Conservation (phyloP, 2,888 invertebrate species). For the Pandemis cinnamomeana region DNA sequence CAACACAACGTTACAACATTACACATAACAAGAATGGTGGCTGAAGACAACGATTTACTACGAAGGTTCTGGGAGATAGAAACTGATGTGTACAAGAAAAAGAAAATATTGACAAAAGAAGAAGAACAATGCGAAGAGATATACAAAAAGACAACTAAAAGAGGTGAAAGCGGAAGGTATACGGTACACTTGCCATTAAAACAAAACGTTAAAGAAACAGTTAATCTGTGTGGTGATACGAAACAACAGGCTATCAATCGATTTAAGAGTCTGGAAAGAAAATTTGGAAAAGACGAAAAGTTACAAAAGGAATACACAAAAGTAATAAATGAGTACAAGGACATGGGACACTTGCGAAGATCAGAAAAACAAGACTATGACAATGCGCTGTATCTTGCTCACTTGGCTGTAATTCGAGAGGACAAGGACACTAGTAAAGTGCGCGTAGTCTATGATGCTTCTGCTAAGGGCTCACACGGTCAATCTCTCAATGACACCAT, state of each 20-base stretch:
- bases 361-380: no score
- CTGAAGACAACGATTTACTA: conserved; percentile 44
- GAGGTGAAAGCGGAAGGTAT: conserved; percentile 5
- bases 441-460: no score
- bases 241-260: conserved; percentile 16
- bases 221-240: not conserved
- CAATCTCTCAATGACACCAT: not conserved
- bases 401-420: no score
- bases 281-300: conserved; percentile 9
- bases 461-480: no score
- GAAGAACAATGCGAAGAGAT: conserved; percentile 22
- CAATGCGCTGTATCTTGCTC: no score
- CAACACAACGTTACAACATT: conserved; percentile 15
- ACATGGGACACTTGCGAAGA: no score
- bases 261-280: conserved; percentile 26
- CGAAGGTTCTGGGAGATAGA: conserved; percentile 47
- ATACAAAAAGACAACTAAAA: not conserved
- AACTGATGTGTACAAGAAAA: conserved; percentile 39
- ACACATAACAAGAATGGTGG: conserved; percentile 33
- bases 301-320: conserved; percentile 27
- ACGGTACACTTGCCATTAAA: conserved; percentile 12
- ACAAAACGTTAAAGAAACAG: not conserved
- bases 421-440: no score
- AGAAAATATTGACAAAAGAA: not conserved
- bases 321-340: not conserved